A percentile compares a stretch with the other conserved stretches of the same genome.
Evolutionary conservation across 92 coral and sea anemone species (phyloP).

Genomic region (Micromussa lordhowensis): DNA sequence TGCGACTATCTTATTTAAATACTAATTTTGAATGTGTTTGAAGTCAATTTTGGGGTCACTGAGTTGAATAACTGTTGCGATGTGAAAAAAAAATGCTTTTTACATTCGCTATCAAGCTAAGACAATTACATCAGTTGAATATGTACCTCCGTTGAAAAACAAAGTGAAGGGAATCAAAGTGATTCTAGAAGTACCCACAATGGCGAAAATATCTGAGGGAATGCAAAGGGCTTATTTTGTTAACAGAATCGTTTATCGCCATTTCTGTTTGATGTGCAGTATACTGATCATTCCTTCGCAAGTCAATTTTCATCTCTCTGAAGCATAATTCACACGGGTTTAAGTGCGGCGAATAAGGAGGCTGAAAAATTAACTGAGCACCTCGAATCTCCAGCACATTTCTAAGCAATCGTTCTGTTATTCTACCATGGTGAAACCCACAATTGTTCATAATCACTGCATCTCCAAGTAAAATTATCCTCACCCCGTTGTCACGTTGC

Average conservation of each 20-base stretch:
- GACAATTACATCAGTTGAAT: too few species aligned
- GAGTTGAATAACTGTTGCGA: too few species aligned
- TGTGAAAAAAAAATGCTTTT: too few species aligned
- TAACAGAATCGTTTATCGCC: neutral
- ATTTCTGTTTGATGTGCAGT: too few species aligned
- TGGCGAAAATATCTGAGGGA: slow-evolving; percentile 11
- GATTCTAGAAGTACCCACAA: slow-evolving; percentile 6
- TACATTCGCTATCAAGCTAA: too few species aligned
- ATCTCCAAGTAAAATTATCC: slow-evolving; percentile 41
- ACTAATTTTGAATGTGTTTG: neutral
- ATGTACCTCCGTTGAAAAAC: neutral
- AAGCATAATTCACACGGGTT: neutral
- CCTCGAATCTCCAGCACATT: neutral
- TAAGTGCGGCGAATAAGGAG: neutral
- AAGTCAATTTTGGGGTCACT: too few species aligned
- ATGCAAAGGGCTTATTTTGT: neutral
- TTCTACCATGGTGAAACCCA: slow-evolving; percentile 70
- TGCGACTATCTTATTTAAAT: neutral
- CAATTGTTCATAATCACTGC: slow-evolving; percentile 61
- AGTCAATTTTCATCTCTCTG: too few species aligned
- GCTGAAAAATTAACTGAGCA: neutral
- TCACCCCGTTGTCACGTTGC: slow-evolving; percentile 31
- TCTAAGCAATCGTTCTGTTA: neutral
- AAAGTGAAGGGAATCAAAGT: neutral
- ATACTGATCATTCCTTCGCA: too few species aligned